phyloP scores from a whole-genome alignment of 2,888 invertebrate species.

The Drosophila parthenogenetica region DNA sequence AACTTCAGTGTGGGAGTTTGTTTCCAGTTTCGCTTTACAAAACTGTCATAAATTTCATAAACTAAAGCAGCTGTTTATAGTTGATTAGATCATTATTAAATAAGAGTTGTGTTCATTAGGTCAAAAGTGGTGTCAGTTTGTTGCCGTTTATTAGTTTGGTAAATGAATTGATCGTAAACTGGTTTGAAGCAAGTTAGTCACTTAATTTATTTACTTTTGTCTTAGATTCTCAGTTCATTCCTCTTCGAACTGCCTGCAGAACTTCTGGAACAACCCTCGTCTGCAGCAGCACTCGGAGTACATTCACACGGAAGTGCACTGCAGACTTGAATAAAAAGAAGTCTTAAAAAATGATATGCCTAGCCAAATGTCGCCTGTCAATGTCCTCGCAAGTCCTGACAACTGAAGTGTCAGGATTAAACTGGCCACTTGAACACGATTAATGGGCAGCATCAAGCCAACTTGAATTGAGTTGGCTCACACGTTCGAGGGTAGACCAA shows the following conservation, averaged over 20 bases:
- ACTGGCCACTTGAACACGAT: conserved; percentile 77
- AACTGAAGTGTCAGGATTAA: conserved; percentile 72
- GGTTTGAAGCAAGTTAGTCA: neutral
- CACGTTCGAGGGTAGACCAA: neutral
- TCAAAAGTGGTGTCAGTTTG: conserved; percentile 1
- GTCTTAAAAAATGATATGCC: conserved; percentile 50
- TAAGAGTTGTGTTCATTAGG: neutral
- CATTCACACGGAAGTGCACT: conserved; percentile 59
- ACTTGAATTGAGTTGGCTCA: conserved; percentile 2
- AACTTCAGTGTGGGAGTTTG: conserved; percentile 50
- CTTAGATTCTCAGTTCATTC: too few species aligned
- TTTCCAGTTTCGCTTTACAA: conserved; percentile 26
- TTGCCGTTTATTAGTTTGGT: neutral
- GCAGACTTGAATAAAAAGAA: conserved; percentile 38
- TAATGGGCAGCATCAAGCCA: conserved; percentile 31
- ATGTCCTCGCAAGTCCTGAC: conserved; percentile 31
- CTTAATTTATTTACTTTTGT: too few species aligned
- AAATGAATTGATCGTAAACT: neutral
- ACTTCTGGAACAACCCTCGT: conserved; percentile 45
- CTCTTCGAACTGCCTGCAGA: neutral
- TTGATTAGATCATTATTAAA: conserved; percentile 27
- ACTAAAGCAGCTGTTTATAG: conserved; percentile 5
- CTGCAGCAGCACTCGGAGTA: conserved; percentile 20
- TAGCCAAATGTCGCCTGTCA: conserved; percentile 23
- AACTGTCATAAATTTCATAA: conserved; percentile 21